Evolutionary conservation across 1,140 invertebrate species (phyloP).

Genomic region (Teleopsis dalmanni): DNA sequence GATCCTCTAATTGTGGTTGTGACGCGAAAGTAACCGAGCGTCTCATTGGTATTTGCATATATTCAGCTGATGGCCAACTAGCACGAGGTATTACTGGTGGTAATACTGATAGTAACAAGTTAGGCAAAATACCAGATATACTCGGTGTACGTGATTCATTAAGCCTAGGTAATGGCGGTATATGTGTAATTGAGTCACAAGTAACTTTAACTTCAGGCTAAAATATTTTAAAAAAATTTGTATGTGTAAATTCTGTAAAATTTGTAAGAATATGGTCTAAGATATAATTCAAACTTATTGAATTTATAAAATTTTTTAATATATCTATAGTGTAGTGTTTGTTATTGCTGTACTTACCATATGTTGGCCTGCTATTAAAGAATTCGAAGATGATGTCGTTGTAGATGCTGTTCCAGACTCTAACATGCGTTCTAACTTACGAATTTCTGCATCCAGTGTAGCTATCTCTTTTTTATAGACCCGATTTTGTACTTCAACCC

Average conservation of each 20-base stretch:
- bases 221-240: background rate
- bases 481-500: conserved; percentile 84
- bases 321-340: background rate
- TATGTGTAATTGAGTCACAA: conserved; percentile 14
- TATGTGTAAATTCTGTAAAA: no score
- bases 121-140: conserved; percentile 59
- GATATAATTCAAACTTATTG: background rate
- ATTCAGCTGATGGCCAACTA: conserved; percentile 64
- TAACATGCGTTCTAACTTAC: conserved; percentile 63
- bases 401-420: conserved; percentile 46
- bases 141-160: conserved; percentile 52
- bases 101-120: conserved; percentile 61
- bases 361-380: conserved; percentile 46
- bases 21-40: conserved; percentile 57
- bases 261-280: background rate
- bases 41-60: conserved; percentile 47
- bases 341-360: conserved; percentile 18
- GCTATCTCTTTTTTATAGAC: conserved; percentile 78
- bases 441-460: conserved; percentile 71
- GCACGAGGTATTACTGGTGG: conserved; percentile 66
- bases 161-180: background rate
- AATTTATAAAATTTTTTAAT: background rate
- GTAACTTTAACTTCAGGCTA: conserved; percentile 45
- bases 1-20: conserved; percentile 57
- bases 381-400: conserved; percentile 51